Conservation (phyloP, 2,113 vertebrate genomes). For the Struthio camelus region DNA sequence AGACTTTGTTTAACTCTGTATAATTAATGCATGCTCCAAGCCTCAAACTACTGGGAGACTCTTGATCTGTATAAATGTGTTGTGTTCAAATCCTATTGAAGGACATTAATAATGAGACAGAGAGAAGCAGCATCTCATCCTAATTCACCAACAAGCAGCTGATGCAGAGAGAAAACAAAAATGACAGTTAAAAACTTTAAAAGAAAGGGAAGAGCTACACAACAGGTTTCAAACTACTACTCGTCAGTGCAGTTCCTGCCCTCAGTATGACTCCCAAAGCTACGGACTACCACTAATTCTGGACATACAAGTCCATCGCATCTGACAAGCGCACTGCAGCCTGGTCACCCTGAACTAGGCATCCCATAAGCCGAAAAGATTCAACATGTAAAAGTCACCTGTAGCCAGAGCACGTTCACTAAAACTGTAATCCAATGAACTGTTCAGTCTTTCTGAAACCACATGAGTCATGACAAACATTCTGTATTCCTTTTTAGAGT, state of each 20-base stretch:
- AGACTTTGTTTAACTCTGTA: background rate
- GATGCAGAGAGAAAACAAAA: background rate
- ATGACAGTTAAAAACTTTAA: background rate
- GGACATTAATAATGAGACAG: background rate
- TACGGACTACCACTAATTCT: background rate
- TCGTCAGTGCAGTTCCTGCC: background rate
- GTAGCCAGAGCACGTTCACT: background rate
- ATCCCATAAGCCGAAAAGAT: background rate
- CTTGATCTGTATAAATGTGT: background rate
- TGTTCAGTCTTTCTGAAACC: background rate
- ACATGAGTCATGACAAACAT: background rate
- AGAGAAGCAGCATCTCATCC: background rate
- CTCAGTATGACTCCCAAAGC: background rate
- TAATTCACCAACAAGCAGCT: background rate
- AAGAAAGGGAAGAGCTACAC: background rate
- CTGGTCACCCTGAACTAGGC: background rate
- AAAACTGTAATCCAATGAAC: background rate
- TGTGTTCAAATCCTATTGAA: fast-evolving
- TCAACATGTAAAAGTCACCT: background rate
- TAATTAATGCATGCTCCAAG: background rate
- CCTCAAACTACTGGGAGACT: background rate
- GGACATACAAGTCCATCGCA: fast-evolving
- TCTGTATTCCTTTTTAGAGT: background rate
- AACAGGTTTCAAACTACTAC: background rate
- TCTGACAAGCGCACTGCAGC: background rate